Evolutionary conservation across 1,140 invertebrate genomes (phyloP).

Genomic region (Drosophila pallidifrons): DNA sequence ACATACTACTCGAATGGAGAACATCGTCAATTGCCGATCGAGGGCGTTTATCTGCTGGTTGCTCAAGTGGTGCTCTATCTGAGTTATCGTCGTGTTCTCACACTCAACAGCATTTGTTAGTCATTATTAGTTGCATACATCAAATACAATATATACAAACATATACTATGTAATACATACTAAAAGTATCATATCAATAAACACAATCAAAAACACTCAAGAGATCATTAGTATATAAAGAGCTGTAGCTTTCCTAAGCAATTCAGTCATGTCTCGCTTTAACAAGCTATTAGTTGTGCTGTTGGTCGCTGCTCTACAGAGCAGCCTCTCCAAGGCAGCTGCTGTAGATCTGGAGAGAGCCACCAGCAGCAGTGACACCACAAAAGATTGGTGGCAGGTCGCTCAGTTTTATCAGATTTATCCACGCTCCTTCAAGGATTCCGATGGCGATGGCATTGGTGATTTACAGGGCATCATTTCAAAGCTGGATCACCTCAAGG

Average conservation of each 20-base stretch:
- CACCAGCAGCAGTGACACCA: constrained; percentile 20
- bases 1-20: constrained; percentile 69
- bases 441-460: constrained; percentile 89
- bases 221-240: constrained; percentile 47
- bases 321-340: constrained; percentile 31
- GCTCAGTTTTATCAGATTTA: constrained; percentile 90
- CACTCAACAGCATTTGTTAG: constrained; percentile 19
- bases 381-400: constrained; percentile 88
- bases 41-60: constrained; percentile 51
- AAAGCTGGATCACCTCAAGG: constrained; percentile 86
- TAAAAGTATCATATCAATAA: constrained; percentile 25
- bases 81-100: constrained; percentile 34
- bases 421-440: constrained; percentile 90
- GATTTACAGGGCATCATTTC: constrained; percentile 86
- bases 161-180: background rate
- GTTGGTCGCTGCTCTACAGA: constrained; percentile 35
- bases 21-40: constrained; percentile 37
- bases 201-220: constrained; percentile 44
- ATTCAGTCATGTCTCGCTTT: constrained; percentile 55
- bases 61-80: constrained; percentile 72
- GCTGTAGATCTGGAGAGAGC: constrained; percentile 45
- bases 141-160: background rate
- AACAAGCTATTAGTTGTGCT: constrained; percentile 37
- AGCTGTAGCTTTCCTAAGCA: background rate
- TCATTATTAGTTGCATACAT: constrained; percentile 10